Percentiles rank a stretch among this genome's conserved stretches.
phyloP scores from a whole-genome alignment of 2,797 vertebrate species.

The Semaprochilodus insignis region DNA sequence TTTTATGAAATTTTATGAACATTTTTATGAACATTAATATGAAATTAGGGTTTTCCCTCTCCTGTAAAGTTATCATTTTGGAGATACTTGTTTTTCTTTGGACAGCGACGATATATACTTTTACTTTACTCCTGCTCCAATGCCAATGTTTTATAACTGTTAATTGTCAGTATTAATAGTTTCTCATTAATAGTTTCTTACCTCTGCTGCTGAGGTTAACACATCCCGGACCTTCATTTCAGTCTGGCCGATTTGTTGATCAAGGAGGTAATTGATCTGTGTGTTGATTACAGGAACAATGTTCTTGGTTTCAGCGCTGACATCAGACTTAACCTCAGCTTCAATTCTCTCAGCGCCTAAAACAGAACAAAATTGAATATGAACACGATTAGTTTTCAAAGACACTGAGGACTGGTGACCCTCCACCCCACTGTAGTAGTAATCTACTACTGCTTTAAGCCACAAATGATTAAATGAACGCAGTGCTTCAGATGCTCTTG shows the following conservation, averaged over 20 bases:
- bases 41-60: no score
- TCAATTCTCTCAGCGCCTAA: conserved; percentile 86
- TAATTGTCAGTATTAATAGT: no score
- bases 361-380: conserved; percentile 31
- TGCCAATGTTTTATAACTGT: no score
- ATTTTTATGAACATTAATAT: no score
- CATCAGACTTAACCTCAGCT: conserved; percentile 82
- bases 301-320: conserved; percentile 77
- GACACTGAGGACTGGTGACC: not conserved
- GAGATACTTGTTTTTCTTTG: no score
- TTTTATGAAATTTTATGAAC: no score
- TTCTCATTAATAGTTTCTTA: conserved; percentile 67
- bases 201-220: conserved; percentile 81
- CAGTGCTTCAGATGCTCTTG: not conserved
- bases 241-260: conserved; percentile 81
- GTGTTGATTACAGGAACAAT: conserved; percentile 68
- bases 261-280: conserved; percentile 75
- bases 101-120: no score
- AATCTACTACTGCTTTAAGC: not conserved
- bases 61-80: no score
- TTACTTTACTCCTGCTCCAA: no score
- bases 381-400: not conserved
- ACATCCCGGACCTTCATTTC: conserved; percentile 87
- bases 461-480: not conserved
- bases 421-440: not conserved